Evolutionary conservation across 1,140 invertebrate genomes (phyloP).

Genomic region (Aethina tumida): DNA sequence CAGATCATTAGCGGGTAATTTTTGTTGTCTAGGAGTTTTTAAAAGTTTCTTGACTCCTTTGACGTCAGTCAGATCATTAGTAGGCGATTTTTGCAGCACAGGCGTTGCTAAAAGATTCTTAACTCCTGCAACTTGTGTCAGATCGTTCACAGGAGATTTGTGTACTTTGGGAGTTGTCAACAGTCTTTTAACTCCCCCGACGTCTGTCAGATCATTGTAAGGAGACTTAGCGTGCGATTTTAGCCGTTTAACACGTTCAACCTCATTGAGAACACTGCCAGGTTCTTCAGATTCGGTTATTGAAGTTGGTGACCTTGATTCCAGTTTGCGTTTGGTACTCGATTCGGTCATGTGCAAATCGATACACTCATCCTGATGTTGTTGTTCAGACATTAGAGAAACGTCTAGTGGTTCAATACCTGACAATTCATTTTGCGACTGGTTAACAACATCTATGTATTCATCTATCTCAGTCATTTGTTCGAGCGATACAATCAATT

Average conservation of each 20-base stretch:
- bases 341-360: too few relatives aligned
- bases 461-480: too few relatives aligned
- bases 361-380: too few relatives aligned
- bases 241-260: background rate
- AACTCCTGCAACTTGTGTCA: conserved; percentile 35
- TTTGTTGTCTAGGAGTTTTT: conserved; percentile 23
- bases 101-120: conserved; percentile 32
- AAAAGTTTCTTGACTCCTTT: conserved; percentile 35
- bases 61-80: conserved; percentile 33
- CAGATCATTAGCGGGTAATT: conserved; percentile 33
- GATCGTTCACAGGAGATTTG: conserved; percentile 36
- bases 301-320: conserved; percentile 32
- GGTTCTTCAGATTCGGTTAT: conserved; percentile 6
- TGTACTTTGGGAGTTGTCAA: conserved; percentile 22
- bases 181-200: conserved; percentile 28
- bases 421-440: too few relatives aligned
- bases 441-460: too few relatives aligned
- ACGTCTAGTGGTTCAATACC: too few relatives aligned
- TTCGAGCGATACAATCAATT: too few relatives aligned
- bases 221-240: conserved; percentile 28
- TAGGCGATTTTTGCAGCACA: conserved; percentile 23
- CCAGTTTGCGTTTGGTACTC: conserved; percentile 14
- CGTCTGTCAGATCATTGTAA: conserved; percentile 33
- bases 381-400: too few relatives aligned
- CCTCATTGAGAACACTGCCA: conserved; percentile 7